Evolutionary conservation across 2,797 vertebrate genomes (phyloP).

Genomic region (Monodelphis domestica): DNA sequence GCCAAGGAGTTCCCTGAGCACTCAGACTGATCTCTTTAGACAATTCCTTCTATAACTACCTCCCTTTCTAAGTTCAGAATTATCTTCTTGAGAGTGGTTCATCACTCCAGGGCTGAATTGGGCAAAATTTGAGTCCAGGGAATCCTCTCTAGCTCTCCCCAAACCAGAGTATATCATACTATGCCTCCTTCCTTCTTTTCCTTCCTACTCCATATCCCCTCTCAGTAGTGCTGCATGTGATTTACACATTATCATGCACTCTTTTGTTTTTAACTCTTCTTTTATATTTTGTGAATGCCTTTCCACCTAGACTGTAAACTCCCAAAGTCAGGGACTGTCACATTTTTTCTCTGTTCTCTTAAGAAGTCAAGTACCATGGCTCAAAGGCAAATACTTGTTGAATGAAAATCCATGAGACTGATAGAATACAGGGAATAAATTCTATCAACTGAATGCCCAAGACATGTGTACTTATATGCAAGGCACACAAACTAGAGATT

Average conservation of each 20-base stretch:
- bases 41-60: background rate
- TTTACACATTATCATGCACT: background rate
- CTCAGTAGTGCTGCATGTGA: background rate
- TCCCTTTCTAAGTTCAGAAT: background rate
- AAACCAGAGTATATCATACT: background rate
- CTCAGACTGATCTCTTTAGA: background rate
- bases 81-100: background rate
- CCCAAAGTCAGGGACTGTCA: background rate
- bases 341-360: background rate
- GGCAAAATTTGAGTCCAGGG: background rate
- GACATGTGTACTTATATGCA: constrained; percentile 29
- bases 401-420: constrained; percentile 1
- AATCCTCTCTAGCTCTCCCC: background rate
- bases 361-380: background rate
- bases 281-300: background rate
- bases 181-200: background rate
- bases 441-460: constrained; percentile 43
- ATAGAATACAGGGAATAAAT: constrained; percentile 8
- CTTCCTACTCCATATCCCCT: background rate
- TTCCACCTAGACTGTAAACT: background rate
- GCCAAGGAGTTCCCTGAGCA: background rate
- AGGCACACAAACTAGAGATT: constrained; percentile 31
- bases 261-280: background rate
- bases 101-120: background rate
- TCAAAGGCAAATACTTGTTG: background rate